Base-by-base conservation (phyloP, 1,140 invertebrate genomes). In the Heliconius hewitsoni region DNA sequence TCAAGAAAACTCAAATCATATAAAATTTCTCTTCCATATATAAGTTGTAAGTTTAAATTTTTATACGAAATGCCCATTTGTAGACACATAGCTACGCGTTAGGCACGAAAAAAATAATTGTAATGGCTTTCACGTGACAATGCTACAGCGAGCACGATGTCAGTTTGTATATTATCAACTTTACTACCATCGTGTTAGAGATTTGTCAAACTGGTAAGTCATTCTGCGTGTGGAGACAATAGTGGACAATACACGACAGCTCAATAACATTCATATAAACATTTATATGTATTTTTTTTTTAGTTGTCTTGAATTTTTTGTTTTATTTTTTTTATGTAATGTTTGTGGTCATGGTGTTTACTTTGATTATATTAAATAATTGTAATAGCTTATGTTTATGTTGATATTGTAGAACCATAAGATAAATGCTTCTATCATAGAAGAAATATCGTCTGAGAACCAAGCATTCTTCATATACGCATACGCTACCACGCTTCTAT, bases 21-120 rank as follows among this genome's bases (percentile, higher is more conserved):
- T 52, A 19, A 19, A 0, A 3, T 60, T 71, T 71, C 30, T 37
- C 5, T 16, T 42, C 8, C 0, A 66, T 30, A 66, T 16, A 30
- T 30, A 30, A 27, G 8, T 66, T 27, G 3, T 42, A 19, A n/a
- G 6, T 19, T 37, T 39, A 39, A n/a, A 3, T 57, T 72, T 11
- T 72, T 42, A 9, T 72, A 39, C 37, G 16, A 72, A 72, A 39
- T 39, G 37, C 19, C 71, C 23, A 72, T 72, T 77, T 70, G 34
- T 71, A 77, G n/a, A 72, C 16, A 52, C 71, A 77, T 77, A 73
- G 30, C 52, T 80, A 77, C 73, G 78, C 52, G 46, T 39, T 30
- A 50, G 42, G 55, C 79, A 80, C 79, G 72, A 76, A 83, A 78
- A 37, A 76, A 78, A 80, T 80, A 81, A 83, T 78, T 83, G 73